A percentile compares a stretch with the other conserved stretches of the same genome.
Conservation (phyloP, 2,113 vertebrate genomes). For the Zosterops pallidus region DNA sequence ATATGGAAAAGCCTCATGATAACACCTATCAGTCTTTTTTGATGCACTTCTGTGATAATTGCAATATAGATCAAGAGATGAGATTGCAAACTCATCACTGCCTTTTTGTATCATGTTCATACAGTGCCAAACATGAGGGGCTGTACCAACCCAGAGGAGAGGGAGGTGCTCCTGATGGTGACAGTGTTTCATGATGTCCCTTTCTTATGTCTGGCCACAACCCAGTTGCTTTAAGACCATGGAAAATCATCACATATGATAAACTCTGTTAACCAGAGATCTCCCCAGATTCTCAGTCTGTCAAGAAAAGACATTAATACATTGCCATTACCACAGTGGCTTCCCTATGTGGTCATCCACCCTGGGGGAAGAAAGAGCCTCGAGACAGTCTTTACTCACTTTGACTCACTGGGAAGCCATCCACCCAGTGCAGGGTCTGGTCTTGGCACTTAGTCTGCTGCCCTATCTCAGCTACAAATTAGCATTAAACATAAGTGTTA, state of each 20-base stretch:
- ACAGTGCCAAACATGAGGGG: background rate
- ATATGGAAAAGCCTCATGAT: background rate
- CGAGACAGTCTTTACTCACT: background rate
- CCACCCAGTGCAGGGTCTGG: background rate
- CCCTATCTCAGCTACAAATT: background rate
- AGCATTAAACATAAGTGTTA: background rate
- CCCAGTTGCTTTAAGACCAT: background rate
- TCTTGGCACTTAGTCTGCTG: background rate
- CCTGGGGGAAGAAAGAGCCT: background rate
- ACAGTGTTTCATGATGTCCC: background rate
- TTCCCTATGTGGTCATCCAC: accelerated
- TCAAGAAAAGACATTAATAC: background rate
- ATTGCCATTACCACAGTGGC: background rate
- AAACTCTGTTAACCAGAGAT: background rate
- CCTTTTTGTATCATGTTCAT: background rate
- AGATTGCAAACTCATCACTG: background rate
- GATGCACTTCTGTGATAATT: background rate
- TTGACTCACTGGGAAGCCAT: background rate
- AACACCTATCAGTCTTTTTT: background rate
- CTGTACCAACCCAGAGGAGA: background rate
- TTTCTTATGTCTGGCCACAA: background rate
- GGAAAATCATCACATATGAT: background rate
- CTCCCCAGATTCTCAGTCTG: background rate
- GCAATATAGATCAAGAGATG: background rate
- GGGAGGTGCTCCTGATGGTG: background rate